Evolutionary conservation across 2,888 invertebrate species (phyloP), one percentile per base, ranked within the genome.

Genomic region (Ophion ellenae): DNA sequence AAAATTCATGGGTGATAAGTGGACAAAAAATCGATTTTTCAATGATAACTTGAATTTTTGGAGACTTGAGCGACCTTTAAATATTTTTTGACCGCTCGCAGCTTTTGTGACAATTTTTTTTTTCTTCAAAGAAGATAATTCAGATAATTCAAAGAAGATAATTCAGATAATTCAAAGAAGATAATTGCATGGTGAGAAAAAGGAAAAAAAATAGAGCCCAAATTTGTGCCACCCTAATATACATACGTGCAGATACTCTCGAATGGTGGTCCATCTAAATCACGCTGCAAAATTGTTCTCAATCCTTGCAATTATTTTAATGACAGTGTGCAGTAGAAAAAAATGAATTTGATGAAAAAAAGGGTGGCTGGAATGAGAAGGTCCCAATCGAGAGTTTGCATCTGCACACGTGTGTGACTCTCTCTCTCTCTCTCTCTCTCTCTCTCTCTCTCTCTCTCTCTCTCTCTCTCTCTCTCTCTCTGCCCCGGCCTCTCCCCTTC

Each of bases 301-400:
- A 20, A 20, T 17, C 24, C 28, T 53, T 28, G 24, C 45, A 28
- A 64, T 53, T 24, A 70, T 36, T 59, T 24, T 61, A 5, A 40
- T 40, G 11, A 6, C 36, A 14, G 9, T 66, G n/a, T 57, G 9
- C 11, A 14, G 4, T n/a, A 7, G 20, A 36, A 66, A 14, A n/a
- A 36, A 32, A 76, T 53, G 11, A 76, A 66, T 66, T 76, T 76
- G 36, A 66, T 76, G 14, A 32, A 64, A 75, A 75, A 75, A 64
- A 24, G 20, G 24, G 66, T 9, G 53, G 57, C 6, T 47, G 32
- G 14, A n/a, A 28, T 20, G 66, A 24, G 1, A 66, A n/a, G 53
- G 36, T 74, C 53, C 36, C 66, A 53, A 36, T 36, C 53, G 76
- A 76, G 76, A 76, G 76, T 66, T 66, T 64, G 45, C 9, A 53